Conservation (phyloP, 2,113 vertebrate species). For the Stercorarius parasiticus region DNA sequence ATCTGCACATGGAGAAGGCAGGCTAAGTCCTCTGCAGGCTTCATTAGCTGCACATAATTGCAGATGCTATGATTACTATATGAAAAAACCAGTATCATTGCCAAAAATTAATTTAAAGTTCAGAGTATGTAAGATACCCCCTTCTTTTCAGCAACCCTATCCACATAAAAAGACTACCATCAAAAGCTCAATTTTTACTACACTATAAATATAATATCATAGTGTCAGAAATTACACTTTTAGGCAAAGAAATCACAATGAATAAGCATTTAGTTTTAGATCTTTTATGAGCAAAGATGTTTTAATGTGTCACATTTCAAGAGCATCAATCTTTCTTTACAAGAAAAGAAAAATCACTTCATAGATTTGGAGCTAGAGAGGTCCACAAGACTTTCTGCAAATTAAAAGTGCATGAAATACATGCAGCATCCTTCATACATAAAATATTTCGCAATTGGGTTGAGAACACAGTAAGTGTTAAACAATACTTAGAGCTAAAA, state of each 20-base stretch:
- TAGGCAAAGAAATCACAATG: background rate
- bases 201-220: background rate
- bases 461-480: background rate
- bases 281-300: conserved; percentile 40
- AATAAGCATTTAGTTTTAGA: background rate
- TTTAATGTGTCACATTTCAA: conserved; percentile 37
- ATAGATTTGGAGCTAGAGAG: conserved; percentile 4
- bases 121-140: background rate
- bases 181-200: background rate
- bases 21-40: background rate
- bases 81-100: background rate
- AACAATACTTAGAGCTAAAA: conserved; percentile 7
- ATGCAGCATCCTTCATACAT: conserved; percentile 31
- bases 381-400: background rate
- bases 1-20: background rate
- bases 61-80: background rate
- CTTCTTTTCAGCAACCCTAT: background rate
- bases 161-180: background rate
- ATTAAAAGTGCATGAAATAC: conserved; percentile 43
- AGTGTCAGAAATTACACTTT: background rate
- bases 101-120: background rate
- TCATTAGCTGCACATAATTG: background rate
- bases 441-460: background rate
- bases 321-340: background rate
- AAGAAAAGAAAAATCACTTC: background rate